Conservation (phyloP, 2,113 vertebrate genomes). For the Percopsis transmontana region DNA sequence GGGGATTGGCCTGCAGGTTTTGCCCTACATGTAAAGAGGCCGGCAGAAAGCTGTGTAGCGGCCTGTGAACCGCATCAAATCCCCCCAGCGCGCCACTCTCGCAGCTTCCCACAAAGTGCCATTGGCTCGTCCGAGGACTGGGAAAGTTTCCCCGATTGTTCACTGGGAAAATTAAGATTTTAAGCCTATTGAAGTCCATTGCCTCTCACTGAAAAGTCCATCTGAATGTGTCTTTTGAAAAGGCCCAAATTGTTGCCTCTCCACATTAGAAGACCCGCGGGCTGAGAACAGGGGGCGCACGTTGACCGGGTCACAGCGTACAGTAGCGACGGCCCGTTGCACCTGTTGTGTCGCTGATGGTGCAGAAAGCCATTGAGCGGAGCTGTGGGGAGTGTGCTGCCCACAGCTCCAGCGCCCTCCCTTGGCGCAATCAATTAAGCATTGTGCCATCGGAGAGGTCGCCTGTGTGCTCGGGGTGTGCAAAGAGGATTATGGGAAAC, state of each 20-base stretch:
- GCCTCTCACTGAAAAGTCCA: conserved; percentile 74
- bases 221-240: conserved; percentile 73
- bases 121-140: conserved; percentile 72
- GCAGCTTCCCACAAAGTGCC: conserved; percentile 73
- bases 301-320: conserved; percentile 28
- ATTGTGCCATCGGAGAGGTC: neutral
- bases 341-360: conserved; percentile 57
- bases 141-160: conserved; percentile 79
- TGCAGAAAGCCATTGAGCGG: conserved; percentile 30
- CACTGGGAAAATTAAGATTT: conserved; percentile 79
- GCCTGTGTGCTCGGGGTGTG: too few relatives aligned
- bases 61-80: conserved; percentile 84
- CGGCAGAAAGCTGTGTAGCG: conserved; percentile 77
- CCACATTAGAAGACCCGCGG: conserved; percentile 50
- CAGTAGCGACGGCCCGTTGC: conserved; percentile 55
- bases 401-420: conserved; percentile 42
- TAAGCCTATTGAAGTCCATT: conserved; percentile 83
- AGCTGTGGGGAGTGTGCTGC: conserved; percentile 32
- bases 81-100: conserved; percentile 61
- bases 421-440: neutral
- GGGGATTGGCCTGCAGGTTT: conserved; percentile 71
- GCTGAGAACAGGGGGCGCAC: conserved; percentile 1
- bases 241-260: conserved; percentile 57
- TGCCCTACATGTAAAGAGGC: conserved; percentile 72
- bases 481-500: neutral